Conservation (phyloP, 2,797 vertebrate genomes). For the Potorous gilbertii region DNA sequence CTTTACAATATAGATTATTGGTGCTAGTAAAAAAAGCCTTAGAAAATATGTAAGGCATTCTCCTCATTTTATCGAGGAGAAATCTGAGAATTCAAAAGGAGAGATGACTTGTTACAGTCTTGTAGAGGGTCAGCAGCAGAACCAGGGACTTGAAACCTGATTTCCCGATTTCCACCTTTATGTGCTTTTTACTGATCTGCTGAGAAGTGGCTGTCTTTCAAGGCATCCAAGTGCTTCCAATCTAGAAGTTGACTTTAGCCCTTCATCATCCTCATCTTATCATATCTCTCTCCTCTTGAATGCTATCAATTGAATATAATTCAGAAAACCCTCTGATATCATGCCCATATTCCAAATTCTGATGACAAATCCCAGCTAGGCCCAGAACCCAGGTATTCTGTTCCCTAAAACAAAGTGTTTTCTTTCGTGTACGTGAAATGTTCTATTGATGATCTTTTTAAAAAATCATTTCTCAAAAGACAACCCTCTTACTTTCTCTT, state of each 20-base stretch:
- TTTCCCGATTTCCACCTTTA: not conserved
- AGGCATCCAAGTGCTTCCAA: not conserved
- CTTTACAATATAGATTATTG: not conserved
- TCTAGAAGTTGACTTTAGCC: not conserved
- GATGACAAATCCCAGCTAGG: constrained; percentile 23
- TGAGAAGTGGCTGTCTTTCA: not conserved
- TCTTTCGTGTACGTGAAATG: not conserved
- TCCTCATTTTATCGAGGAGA: not conserved
- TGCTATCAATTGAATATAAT: constrained; percentile 59
- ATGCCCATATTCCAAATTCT: constrained; percentile 40
- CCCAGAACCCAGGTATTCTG: not conserved
- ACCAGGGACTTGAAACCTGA: not conserved
- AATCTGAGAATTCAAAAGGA: not conserved
- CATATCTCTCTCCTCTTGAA: constrained; percentile 24
- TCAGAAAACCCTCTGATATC: constrained; percentile 59
- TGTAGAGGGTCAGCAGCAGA: not conserved
- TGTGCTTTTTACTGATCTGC: not conserved
- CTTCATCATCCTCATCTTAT: not conserved
- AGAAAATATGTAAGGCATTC: not conserved
- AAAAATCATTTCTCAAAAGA: not conserved
- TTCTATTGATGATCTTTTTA: not conserved
- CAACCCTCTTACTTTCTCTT: not conserved
- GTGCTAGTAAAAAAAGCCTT: not conserved
- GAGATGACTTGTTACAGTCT: not conserved
- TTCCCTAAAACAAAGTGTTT: not conserved